Evolutionary conservation across 2,797 vertebrate genomes (phyloP).

Genomic region (Manis crassicaudata): DNA sequence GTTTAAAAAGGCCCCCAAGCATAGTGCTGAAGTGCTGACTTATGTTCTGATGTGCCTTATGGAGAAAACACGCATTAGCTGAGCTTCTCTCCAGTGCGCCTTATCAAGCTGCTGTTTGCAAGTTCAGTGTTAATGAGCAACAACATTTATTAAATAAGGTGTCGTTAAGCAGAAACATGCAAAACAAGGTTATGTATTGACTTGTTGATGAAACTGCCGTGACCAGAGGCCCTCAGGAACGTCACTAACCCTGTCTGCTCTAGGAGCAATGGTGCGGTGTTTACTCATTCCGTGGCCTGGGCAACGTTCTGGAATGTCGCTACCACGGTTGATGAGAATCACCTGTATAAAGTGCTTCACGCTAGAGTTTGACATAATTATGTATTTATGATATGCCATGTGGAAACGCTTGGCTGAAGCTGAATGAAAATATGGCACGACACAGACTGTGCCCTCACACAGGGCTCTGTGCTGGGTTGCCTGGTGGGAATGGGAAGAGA

Average conservation of each 20-base stretch:
- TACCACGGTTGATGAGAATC: neutral
- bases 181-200: neutral
- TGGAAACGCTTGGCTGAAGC: neutral
- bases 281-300: neutral
- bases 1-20: neutral
- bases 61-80: neutral
- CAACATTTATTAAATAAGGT: neutral
- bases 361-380: neutral
- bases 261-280: neutral
- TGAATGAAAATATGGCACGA: fast-evolving
- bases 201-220: neutral
- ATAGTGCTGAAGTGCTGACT: neutral
- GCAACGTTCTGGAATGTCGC: neutral
- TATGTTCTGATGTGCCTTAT: neutral
- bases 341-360: too few species aligned
- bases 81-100: neutral
- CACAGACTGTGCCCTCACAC: neutral
- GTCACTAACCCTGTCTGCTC: neutral
- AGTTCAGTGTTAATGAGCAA: neutral
- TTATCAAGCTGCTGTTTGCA: neutral
- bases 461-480: neutral
- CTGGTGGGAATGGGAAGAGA: too few species aligned
- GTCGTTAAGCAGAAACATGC: neutral
- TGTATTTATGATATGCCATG: too few species aligned
- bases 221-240: neutral